Evolutionary conservation across 2,797 vertebrate genomes (phyloP).

Genomic region (Eutrigla gurnardus): DNA sequence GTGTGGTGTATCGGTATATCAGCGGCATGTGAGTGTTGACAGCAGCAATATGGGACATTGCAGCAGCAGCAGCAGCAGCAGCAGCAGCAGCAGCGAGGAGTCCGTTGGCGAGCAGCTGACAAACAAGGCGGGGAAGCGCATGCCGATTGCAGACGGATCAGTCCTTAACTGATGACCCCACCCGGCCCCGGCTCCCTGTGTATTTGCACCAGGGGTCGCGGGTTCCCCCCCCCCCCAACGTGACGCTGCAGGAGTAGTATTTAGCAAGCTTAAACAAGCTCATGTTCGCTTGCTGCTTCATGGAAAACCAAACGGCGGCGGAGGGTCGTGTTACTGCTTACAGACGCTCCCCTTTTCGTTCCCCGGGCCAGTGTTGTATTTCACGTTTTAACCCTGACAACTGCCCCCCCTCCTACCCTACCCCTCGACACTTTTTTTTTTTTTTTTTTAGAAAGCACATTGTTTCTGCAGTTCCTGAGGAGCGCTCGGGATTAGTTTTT

Average conservation of each 20-base stretch:
- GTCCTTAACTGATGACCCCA: constrained; percentile 78
- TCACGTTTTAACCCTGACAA: constrained; percentile 53
- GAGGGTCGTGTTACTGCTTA: constrained; percentile 66
- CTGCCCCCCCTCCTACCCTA: background rate
- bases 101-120: constrained; percentile 80
- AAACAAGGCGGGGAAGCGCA: constrained; percentile 70
- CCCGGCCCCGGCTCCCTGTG: constrained; percentile 58
- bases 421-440: constrained; percentile 14
- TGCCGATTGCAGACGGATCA: constrained; percentile 70
- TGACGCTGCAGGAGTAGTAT: constrained; percentile 73
- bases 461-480: constrained; percentile 71
- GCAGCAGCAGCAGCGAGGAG: constrained; percentile 55
- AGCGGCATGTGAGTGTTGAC: constrained; percentile 75
- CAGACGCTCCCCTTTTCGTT: constrained; percentile 49
- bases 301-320: constrained; percentile 44
- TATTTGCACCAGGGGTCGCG: constrained; percentile 75
- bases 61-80: constrained; percentile 32
- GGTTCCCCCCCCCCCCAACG: background rate
- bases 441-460: constrained; percentile 40
- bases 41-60: constrained; percentile 70
- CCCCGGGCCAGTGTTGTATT: constrained; percentile 50
- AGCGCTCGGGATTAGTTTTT: constrained; percentile 65
- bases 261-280: constrained; percentile 82
- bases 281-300: constrained; percentile 58
- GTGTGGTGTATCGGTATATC: constrained; percentile 27